Evolutionary conservation across 2,888 invertebrate species (phyloP), one percentile per base, ranked within the genome.

Genomic region (Acanthosepion lycidas): DNA sequence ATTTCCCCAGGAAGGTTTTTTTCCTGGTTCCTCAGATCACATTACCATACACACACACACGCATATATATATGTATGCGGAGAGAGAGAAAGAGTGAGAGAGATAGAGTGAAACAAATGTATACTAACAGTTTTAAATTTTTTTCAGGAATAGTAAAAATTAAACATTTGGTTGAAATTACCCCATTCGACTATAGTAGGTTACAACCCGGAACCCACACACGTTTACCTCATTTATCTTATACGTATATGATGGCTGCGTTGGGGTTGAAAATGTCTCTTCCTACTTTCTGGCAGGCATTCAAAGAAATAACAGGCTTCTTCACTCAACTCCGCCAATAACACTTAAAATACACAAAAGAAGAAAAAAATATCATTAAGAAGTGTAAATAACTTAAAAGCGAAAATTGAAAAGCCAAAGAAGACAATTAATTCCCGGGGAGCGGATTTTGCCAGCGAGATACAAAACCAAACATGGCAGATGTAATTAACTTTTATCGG

Each of bases 401-500:
- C 78, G n/a, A 78, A 78, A 78, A 78, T n/a, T 78, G 78, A 78
- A 78, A 78, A 78, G 78, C 78, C 78, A 12, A 78, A 78, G n/a
- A 78, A 78, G 78, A 78, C 78, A 78, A 78, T 78, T 78, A 78
- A 78, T 78, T 78, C 78, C 78, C 78, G n/a, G 78, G 33, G n/a
- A 78, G 78, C n/a, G 78, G n/a, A n/a, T 78, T 78, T 15, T 78
- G 78, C 78, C 78, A 78, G 18, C 78, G 33, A 33, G n/a, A 78
- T 78, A 78, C 78, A 78, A n/a, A 78, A 78, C n/a, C 33, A 78
- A 78, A 78, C 78, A 33, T 78, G n/a, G 78, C 78, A 78, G 78
- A 78, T n/a, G 12, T 78, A 78, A 78, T 78, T 78, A 78, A 78
- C 78, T 78, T 78, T 78, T 78, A 78, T 78, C 78, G 33, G 12